Conservation (phyloP, 2,888 invertebrate species). For the Ophraella communa region DNA sequence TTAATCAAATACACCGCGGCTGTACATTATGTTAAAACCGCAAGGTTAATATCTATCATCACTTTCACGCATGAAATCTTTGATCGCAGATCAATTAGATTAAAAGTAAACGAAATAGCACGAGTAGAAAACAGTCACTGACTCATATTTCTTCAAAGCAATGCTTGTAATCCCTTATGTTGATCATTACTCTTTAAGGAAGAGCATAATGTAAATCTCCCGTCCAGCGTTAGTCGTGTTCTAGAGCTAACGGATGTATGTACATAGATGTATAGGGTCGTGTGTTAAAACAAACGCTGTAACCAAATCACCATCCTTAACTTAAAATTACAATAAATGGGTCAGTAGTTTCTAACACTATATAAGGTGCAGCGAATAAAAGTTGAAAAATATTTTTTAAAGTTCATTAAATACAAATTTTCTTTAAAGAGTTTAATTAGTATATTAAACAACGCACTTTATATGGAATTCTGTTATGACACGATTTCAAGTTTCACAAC, state of each 20-base stretch:
- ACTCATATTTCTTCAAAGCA: constrained; percentile 24
- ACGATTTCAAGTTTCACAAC: too few relatives aligned
- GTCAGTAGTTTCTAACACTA: not conserved
- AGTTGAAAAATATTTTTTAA: too few relatives aligned
- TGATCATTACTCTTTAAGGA: constrained; percentile 34
- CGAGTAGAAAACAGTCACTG: constrained; percentile 15
- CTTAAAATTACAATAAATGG: too few relatives aligned
- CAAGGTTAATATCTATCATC: constrained; percentile 3
- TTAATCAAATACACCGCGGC: not conserved
- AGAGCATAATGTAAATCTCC: constrained; percentile 41
- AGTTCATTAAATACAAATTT: too few relatives aligned
- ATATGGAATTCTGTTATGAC: too few relatives aligned
- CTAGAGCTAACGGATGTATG: constrained; percentile 35
- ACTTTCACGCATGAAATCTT: constrained; percentile 9
- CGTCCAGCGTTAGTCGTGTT: constrained; percentile 38
- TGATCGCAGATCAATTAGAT: not conserved
- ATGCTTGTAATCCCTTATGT: constrained; percentile 31
- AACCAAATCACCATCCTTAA: not conserved
- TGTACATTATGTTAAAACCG: not conserved
- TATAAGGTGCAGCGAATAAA: too few relatives aligned
- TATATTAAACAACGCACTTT: too few relatives aligned
- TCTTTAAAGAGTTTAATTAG: too few relatives aligned
- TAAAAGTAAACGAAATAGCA: not conserved
- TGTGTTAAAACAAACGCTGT: not conserved
- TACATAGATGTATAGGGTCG: constrained; percentile 16